Percentiles rank a stretch among this genome's conserved stretches.
These are phyloP conservation scores for Lasioglossum baleicum DNA, from an alignment of 1,140 invertebrate genomes.

Conservation along the genomic window DNA sequence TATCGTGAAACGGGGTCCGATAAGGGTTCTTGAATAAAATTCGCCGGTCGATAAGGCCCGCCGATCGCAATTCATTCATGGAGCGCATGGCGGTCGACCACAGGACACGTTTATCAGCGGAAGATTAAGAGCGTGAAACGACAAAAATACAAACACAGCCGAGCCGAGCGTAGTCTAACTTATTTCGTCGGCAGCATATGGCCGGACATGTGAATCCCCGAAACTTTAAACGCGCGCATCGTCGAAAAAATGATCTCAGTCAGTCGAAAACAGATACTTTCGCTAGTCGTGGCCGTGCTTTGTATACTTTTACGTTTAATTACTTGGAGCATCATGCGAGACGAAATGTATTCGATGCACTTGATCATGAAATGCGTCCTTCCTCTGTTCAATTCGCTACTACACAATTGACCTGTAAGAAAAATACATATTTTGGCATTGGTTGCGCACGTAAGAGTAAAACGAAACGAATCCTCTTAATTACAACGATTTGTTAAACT, in stretches of 20 bases:
- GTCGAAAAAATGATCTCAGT: neutral
- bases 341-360: conserved; percentile 21
- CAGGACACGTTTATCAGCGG: conserved; percentile 54
- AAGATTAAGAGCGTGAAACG: conserved; percentile 45
- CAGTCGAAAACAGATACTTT: conserved; percentile 49
- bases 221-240: neutral
- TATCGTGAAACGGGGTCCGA: neutral
- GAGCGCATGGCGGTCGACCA: neutral
- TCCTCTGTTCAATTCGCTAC: neutral
- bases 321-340: neutral
- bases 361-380: neutral
- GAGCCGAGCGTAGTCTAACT: conserved; percentile 26
- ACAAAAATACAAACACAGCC: conserved; percentile 25
- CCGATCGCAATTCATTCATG: conserved; percentile 39
- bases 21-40: conserved; percentile 19
- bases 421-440: too few species aligned
- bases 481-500: too few species aligned
- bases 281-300: conserved; percentile 23
- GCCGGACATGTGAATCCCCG: conserved; percentile 39
- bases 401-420: too few species aligned
- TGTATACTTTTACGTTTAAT: conserved; percentile 55
- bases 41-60: conserved; percentile 14
- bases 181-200: conserved; percentile 48
- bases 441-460: too few species aligned
- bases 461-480: too few species aligned